Base-by-base conservation (phyloP, 2,888 invertebrate species). In the Drosophila recens region DNA sequence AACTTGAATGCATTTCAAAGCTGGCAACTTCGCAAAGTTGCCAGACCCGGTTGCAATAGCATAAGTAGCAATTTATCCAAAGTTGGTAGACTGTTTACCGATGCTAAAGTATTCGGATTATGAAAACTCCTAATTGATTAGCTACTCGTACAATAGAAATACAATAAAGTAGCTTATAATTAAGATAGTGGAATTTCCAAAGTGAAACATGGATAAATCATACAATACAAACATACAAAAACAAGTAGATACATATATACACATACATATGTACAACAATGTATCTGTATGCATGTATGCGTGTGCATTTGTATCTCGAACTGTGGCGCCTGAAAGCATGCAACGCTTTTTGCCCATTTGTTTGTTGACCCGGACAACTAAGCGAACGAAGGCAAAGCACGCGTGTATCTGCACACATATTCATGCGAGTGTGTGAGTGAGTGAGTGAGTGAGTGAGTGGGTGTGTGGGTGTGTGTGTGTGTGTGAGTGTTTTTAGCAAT, bases 331-430 rank as follows among this genome's bases (percentile, higher is more conserved):
- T 72, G 56, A 51, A 79, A 81, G 73, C 76, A 81, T 73, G 76
- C 79, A 72, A 78, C 48, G 66, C 58, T 75, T 70, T 77, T 72
- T 75, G 65, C 65, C 57, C 67, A 79, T 79, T 71, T 79, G 75
- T 81, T 80, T 80, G 66, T 75, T 79, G 77, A 79, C 78, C 72
- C 78, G 72, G 53, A 75, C 67, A 68, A 45, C 13, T 33, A 56
- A 61, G 49, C 63, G 71, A 67, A 77, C 61, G 71, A 70, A 77
- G 67, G 62, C 67, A 58, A 51, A 34, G 45, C 43, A 52, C 52
- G 61, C 62, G 65, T 52, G 48, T 15, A 20, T 61, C 51, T 57
- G 51, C 36, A 56, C 46, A 48, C 48, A 53, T 46, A 51, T 42
- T 17, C 20, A 45, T n/a, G 10, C 20, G n/a, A 9, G 13, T 20